Conservation (phyloP, 1,140 invertebrate species). For the Cecropterus lyciades region DNA sequence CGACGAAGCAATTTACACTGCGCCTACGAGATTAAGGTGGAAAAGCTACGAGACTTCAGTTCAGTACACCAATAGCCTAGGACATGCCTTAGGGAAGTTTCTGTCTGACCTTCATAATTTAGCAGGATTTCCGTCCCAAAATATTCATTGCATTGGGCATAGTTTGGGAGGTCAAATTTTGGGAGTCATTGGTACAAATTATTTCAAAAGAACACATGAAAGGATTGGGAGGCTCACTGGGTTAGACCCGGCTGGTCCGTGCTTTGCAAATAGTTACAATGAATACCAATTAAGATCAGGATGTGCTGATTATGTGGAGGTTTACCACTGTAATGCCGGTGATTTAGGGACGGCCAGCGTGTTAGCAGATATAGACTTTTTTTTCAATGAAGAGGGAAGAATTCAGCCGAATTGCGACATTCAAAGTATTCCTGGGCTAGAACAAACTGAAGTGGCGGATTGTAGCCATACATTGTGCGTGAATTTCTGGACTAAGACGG, state of each 20-base stretch:
- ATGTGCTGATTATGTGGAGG: conserved; percentile 85
- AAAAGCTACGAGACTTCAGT: conserved; percentile 72
- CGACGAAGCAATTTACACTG: conserved; percentile 72
- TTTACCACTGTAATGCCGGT: conserved; percentile 85
- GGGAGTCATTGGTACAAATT: conserved; percentile 69
- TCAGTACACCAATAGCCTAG: conserved; percentile 57
- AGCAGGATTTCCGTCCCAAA: conserved; percentile 59
- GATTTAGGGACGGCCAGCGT: conserved; percentile 83
- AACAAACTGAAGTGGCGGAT: conserved; percentile 63
- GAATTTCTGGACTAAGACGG: conserved; percentile 64
- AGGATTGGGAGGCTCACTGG: conserved; percentile 82
- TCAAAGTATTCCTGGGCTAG: conserved; percentile 60
- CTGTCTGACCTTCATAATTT: conserved; percentile 49
- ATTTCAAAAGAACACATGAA: conserved; percentile 55
- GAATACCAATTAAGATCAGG: conserved; percentile 82
- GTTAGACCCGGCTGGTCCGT: conserved; percentile 87
- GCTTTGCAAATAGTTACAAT: conserved; percentile 80
- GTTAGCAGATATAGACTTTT: conserved; percentile 86
- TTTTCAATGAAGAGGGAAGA: conserved; percentile 85
- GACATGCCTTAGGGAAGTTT: conserved; percentile 59
- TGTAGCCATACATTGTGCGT: conserved; percentile 76
- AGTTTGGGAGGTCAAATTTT: conserved; percentile 82
- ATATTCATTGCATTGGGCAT: conserved; percentile 81
- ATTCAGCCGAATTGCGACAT: conserved; percentile 85
- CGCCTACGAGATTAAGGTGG: conserved; percentile 52